Percentiles rank a stretch among this genome's conserved stretches.
Evolutionary conservation across 2,797 vertebrate genomes (phyloP).

Genomic region (Rhincodon typus): DNA sequence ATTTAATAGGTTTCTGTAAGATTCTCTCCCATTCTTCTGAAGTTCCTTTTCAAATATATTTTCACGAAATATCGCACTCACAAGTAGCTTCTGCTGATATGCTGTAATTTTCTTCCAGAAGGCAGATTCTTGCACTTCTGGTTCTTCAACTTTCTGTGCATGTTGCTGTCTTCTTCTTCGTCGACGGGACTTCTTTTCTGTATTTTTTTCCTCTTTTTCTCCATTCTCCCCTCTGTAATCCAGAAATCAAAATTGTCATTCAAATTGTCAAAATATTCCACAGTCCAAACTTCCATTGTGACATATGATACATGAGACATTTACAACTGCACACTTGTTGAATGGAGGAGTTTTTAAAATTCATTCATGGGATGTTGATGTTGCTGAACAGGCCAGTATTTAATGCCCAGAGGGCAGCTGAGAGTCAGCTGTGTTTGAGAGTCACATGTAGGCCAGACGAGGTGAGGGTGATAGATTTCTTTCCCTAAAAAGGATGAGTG

Average conservation of each 20-base stretch:
- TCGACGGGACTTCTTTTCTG: constrained; percentile 65
- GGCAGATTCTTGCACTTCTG: constrained; percentile 83
- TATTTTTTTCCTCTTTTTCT: constrained; percentile 71
- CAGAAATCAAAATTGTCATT: background rate
- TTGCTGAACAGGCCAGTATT: too few relatives aligned
- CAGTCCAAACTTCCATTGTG: background rate
- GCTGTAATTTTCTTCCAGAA: constrained; percentile 92
- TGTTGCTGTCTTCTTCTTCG: constrained; percentile 67
- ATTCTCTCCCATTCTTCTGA: too few relatives aligned
- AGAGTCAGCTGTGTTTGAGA: too few relatives aligned
- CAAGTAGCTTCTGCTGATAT: constrained; percentile 88
- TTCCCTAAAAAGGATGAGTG: too few relatives aligned
- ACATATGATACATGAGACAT: background rate
- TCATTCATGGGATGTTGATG: too few relatives aligned
- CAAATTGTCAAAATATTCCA: background rate
- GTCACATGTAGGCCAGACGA: too few relatives aligned
- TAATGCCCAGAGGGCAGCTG: too few relatives aligned
- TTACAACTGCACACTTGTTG: background rate
- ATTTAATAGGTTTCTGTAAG: too few relatives aligned
- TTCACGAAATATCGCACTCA: constrained; percentile 50
- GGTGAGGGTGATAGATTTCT: too few relatives aligned
- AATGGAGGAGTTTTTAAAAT: too few relatives aligned
- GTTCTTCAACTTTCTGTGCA: constrained; percentile 71
- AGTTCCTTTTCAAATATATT: too few relatives aligned
- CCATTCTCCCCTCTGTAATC: constrained; percentile 64